Evolutionary conservation across 2,888 invertebrate species (phyloP).

Genomic region (Nomada fabriciana): DNA sequence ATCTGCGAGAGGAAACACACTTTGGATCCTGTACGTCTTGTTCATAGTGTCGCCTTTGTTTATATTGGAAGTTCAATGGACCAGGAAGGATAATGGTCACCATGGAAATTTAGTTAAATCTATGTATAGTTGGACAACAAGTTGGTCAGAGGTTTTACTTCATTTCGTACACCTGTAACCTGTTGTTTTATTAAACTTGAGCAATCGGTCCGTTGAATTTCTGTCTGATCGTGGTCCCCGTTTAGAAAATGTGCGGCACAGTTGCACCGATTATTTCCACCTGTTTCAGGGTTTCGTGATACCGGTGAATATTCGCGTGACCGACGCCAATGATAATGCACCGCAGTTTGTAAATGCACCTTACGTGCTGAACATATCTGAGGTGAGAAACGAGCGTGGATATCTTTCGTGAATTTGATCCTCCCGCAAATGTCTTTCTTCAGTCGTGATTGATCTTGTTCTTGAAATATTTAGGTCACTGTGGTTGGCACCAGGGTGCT

Average conservation of each 20-base stretch:
- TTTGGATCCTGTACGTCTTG: conserved; percentile 88
- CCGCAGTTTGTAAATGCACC: conserved; percentile 93
- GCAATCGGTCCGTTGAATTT: no score
- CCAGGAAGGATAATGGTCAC: no score
- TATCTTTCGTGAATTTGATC: neutral
- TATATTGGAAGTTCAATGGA: no score
- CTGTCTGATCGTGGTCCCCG: neutral
- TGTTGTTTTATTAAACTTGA: no score
- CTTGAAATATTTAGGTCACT: conserved; percentile 83
- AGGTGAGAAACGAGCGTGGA: conserved; percentile 86
- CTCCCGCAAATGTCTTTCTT: neutral
- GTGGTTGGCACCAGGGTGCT: conserved; percentile 88
- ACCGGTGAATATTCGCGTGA: conserved; percentile 93
- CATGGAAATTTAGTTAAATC: no score
- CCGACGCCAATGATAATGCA: conserved; percentile 96
- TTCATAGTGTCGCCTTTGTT: no score
- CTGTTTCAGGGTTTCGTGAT: conserved; percentile 88
- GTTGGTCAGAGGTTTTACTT: no score
- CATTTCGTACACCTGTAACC: no score
- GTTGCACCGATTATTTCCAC: neutral
- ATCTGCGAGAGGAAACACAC: conserved; percentile 93
- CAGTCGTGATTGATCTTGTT: neutral
- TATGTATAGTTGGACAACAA: no score
- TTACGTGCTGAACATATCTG: conserved; percentile 92
- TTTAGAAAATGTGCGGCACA: neutral